Conservation (phyloP, 1,140 invertebrate genomes). For the Procambarus clarkii region DNA sequence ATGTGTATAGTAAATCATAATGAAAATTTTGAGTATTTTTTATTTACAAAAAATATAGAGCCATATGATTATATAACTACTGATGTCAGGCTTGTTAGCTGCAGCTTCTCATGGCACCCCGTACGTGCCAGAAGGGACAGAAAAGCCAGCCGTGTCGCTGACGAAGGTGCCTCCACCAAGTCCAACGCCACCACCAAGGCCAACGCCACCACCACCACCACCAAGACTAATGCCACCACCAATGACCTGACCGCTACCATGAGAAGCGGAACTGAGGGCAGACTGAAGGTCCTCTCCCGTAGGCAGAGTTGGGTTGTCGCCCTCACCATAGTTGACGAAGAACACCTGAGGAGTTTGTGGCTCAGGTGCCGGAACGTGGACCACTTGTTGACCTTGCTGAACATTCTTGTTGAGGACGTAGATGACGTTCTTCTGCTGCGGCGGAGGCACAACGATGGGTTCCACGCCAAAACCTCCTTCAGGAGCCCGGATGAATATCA, state of each 20-base stretch:
- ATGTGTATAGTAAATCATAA: too few species aligned
- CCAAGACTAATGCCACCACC: background rate
- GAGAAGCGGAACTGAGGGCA: slow-evolving; percentile 29
- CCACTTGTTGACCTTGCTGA: background rate
- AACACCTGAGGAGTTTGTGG: slow-evolving; percentile 37
- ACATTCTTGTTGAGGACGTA: slow-evolving; percentile 50
- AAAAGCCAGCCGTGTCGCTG: background rate
- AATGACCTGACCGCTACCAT: slow-evolving; percentile 40
- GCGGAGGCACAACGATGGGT: slow-evolving; percentile 35
- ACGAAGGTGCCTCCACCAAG: background rate
- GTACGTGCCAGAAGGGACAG: background rate
- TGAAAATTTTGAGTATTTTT: too few species aligned
- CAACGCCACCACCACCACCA: background rate
- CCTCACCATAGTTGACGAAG: slow-evolving; percentile 48
- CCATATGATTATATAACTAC: too few species aligned
- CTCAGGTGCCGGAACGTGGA: slow-evolving; percentile 37
- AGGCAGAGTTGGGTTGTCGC: slow-evolving; percentile 49
- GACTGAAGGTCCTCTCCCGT: slow-evolving; percentile 42
- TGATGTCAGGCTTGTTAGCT: too few species aligned
- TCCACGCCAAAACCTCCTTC: background rate
- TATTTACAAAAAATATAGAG: too few species aligned
- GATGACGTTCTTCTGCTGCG: slow-evolving; percentile 41
- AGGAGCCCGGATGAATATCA: slow-evolving; percentile 55
- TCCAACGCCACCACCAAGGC: background rate
- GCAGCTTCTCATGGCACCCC: background rate